phyloP scores from a whole-genome alignment of 2,888 invertebrate genomes.

The Tanypteryx hageni region DNA sequence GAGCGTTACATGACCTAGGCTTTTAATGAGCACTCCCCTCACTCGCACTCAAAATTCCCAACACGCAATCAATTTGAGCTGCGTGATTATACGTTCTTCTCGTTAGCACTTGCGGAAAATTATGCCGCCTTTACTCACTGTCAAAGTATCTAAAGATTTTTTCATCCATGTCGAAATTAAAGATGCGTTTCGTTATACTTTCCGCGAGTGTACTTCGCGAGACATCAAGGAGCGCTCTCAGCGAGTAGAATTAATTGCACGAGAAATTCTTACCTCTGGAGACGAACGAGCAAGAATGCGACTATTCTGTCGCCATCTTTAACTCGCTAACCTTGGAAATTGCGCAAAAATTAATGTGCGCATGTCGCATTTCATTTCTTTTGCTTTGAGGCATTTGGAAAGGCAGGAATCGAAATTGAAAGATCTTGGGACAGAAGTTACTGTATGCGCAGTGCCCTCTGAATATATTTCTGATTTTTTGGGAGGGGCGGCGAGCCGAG shows the following conservation, averaged over 20 bases:
- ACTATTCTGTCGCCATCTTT: too few relatives aligned
- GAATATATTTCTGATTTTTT: too few relatives aligned
- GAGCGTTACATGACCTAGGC: not conserved
- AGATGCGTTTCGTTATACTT: not conserved
- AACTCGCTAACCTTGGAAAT: too few relatives aligned
- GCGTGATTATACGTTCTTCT: conserved; percentile 19
- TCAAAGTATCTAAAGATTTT: not conserved
- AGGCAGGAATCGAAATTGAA: too few relatives aligned
- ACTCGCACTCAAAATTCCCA: conserved; percentile 12
- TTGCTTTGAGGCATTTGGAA: too few relatives aligned
- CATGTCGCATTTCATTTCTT: too few relatives aligned
- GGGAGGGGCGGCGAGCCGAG: too few relatives aligned
- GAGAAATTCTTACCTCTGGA: not conserved
- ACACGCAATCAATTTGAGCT: conserved; percentile 29
- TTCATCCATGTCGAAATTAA: not conserved
- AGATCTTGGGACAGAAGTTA: too few relatives aligned
- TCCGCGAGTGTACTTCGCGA: not conserved
- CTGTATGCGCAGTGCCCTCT: too few relatives aligned
- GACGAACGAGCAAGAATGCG: not conserved
- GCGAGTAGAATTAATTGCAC: not conserved
- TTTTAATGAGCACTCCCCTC: not conserved
- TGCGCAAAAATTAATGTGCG: too few relatives aligned
- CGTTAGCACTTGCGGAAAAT: conserved; percentile 24
- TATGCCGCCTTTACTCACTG: conserved; percentile 10
- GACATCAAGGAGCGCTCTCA: not conserved